phyloP scores from a whole-genome alignment of 2,888 invertebrate species.

The Eupithecia dodoneata region DNA sequence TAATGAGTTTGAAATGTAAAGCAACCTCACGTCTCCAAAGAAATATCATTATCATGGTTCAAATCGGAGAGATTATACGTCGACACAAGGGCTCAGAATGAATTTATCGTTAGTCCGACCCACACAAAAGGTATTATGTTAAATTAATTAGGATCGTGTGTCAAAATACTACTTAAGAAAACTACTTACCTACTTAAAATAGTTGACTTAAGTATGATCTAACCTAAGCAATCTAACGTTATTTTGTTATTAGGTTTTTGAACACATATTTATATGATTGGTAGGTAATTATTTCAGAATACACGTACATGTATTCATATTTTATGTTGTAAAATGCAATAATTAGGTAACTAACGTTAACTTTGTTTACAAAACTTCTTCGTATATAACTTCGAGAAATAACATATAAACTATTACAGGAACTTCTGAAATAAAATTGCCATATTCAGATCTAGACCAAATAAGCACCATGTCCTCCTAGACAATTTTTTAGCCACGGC shows the following conservation, averaged over 20 bases:
- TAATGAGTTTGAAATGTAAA: slow-evolving; percentile 4
- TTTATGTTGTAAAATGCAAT: neutral
- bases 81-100: slow-evolving; percentile 56
- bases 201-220: slow-evolving; percentile 47
- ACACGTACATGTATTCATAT: neutral
- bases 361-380: neutral
- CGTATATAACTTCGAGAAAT: neutral
- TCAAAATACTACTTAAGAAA: slow-evolving; percentile 75
- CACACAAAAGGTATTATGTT: slow-evolving; percentile 72
- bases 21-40: slow-evolving; percentile 22
- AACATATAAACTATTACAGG: neutral
- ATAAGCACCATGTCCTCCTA: neutral
- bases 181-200: slow-evolving; percentile 56
- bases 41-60: slow-evolving; percentile 49
- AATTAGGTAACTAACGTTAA: no score
- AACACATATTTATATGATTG: neutral
- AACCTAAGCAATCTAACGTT: neutral
- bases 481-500: no score
- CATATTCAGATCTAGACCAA: neutral
- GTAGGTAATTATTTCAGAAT: neutral
- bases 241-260: slow-evolving; percentile 1
- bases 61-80: slow-evolving; percentile 61
- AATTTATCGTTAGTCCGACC: slow-evolving; percentile 57
- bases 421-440: neutral
- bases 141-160: slow-evolving; percentile 78